Conservation (phyloP, 2,113 vertebrate species). For the Pungitius pungitius region DNA sequence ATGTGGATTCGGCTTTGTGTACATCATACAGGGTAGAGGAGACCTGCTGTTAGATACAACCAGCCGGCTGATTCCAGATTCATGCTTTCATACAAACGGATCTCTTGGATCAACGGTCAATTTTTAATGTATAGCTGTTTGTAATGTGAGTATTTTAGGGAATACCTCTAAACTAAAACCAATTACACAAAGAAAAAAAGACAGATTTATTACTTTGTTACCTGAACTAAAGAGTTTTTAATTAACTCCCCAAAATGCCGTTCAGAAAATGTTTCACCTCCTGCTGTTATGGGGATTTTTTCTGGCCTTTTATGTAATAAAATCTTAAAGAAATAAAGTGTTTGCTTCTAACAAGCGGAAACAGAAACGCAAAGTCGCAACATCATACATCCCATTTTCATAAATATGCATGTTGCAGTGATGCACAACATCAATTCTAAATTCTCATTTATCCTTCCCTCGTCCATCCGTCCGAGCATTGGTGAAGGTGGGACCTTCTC, state of each 20-base stretch:
- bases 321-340: background rate
- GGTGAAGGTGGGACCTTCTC: background rate
- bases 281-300: background rate
- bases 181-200: background rate
- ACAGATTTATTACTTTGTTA: constrained; percentile 7
- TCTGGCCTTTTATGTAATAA: background rate
- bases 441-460: background rate
- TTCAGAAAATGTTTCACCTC: background rate
- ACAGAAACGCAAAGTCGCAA: background rate
- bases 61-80: background rate
- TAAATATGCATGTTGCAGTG: background rate
- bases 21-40: background rate
- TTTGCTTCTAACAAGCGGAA: background rate
- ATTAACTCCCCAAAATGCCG: background rate
- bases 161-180: background rate
- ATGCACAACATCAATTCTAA: background rate
- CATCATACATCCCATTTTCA: background rate
- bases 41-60: background rate
- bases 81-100: background rate
- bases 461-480: background rate
- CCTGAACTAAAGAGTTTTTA: background rate
- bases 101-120: background rate
- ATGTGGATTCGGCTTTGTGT: background rate
- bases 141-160: background rate
- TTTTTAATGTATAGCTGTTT: background rate